Base-by-base conservation (phyloP, 1,140 invertebrate genomes). In the Zaprionus gabonicus region DNA sequence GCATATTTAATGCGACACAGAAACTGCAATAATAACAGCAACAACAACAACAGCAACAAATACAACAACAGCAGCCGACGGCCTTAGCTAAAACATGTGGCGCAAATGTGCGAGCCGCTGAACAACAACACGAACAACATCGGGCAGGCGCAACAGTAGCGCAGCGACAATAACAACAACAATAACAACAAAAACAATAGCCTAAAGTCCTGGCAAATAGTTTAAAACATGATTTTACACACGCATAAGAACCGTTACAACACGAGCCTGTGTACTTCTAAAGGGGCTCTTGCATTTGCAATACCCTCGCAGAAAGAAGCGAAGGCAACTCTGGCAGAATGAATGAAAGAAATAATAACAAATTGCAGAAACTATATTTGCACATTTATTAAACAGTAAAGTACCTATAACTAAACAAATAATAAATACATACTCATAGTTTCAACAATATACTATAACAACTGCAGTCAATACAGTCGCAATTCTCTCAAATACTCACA, bases 1-100 rank as follows among this genome's bases (percentile, higher is more conserved):
- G 84, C 84, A 88, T 88, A 90, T 88, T 90, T 85, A 88, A 88
- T 88, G 81, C 81, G 79, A 88, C 84, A 88, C 85, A 82, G 72
- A 56, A 71, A 71, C 69, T 68, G 53, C 71, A 87, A 38, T 64
- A 57, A 63, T 15, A 53, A 53, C 17, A 58, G 28, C 23, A 57
- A 10, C 12, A 65, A 56, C 64, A 56, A 25, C n/a, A 76, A 66
- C 31, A 25, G 17, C 65, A 71, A 20, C 63, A 23, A 23, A 23
- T 23, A 23, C 23, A 71, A 66, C 31, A 25, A 77, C 57, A 57
- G 44, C 25, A 64, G 58, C 56, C 38, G 17, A 65, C 64, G 66
- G 66, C 53, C 64, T 53, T 46, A 67, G 36, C 53, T 28, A 28
- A 71, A 80, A 80, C 82, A 86, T 78, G 73, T 58, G 70, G 67